phyloP scores from a whole-genome alignment of 2,797 vertebrate genomes.

The Anabacerthia variegaticeps region DNA sequence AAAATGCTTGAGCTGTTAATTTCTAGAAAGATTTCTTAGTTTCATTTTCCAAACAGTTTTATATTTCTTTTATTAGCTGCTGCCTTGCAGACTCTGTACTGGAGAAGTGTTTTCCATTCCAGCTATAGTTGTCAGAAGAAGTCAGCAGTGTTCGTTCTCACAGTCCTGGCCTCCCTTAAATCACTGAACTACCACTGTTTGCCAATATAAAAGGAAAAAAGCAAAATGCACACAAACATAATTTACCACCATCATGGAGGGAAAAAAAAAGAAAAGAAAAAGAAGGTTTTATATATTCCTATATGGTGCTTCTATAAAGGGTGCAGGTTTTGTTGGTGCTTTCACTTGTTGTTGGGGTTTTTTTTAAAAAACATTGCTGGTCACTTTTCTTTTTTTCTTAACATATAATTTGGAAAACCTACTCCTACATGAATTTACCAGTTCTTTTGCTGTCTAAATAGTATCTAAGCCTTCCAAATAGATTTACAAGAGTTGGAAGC shows the following conservation, averaged over 20 bases:
- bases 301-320: neutral
- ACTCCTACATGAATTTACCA: neutral
- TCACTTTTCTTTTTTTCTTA: neutral
- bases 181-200: neutral
- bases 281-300: neutral
- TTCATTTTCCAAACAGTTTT: neutral
- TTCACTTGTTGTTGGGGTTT: neutral
- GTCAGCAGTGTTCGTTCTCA: neutral
- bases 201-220: neutral
- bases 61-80: neutral
- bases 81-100: neutral
- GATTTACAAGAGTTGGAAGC: neutral
- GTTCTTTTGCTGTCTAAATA: neutral
- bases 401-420: neutral
- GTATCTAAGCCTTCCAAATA: neutral
- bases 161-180: neutral
- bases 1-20: neutral
- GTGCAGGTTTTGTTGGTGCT: neutral
- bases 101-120: neutral
- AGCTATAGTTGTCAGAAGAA: rapidly evolving
- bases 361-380: neutral
- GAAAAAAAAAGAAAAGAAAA: neutral
- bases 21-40: neutral
- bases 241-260: neutral
- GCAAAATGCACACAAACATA: neutral